These are phyloP conservation scores for Papilio helenus DNA, from an alignment of 1,140 invertebrate genomes.

Conservation along the genomic window DNA sequence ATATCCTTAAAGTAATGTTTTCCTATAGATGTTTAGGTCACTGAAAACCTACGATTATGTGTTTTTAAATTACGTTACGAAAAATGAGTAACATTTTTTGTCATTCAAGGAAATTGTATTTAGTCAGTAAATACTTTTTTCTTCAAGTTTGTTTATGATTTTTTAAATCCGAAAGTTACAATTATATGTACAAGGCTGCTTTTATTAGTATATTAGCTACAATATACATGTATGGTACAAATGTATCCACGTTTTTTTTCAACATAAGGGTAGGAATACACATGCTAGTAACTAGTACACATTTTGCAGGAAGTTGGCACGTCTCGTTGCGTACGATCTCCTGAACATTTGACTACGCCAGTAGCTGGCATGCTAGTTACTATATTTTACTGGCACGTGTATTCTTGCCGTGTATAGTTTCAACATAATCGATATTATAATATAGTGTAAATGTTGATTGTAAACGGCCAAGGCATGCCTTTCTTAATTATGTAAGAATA, in stretches of 20 bases:
- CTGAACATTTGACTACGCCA: too few relatives aligned
- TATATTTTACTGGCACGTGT: too few relatives aligned
- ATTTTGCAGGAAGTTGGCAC: too few relatives aligned
- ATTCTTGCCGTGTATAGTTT: too few relatives aligned
- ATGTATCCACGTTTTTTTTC: not conserved
- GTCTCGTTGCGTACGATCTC: too few relatives aligned
- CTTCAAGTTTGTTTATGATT: not conserved
- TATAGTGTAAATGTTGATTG: slow-evolving; percentile 28
- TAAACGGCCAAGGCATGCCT: slow-evolving; percentile 29
- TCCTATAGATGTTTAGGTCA: too few relatives aligned
- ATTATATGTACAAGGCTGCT: slow-evolving; percentile 1
- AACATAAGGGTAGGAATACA: too few relatives aligned
- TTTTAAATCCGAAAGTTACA: not conserved
- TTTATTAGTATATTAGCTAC: not conserved
- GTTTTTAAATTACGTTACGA: not conserved
- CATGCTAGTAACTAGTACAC: too few relatives aligned
- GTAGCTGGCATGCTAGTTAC: too few relatives aligned
- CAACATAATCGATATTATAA: not conserved
- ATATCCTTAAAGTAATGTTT: too few relatives aligned
- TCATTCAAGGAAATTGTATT: not conserved
- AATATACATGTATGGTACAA: not conserved
- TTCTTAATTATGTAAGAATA: slow-evolving; percentile 38
- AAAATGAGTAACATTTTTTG: not conserved
- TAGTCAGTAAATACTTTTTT: not conserved
- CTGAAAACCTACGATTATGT: not conserved